Conservation (phyloP, 2,113 vertebrate species). For the Melanerpes formicivorus region DNA sequence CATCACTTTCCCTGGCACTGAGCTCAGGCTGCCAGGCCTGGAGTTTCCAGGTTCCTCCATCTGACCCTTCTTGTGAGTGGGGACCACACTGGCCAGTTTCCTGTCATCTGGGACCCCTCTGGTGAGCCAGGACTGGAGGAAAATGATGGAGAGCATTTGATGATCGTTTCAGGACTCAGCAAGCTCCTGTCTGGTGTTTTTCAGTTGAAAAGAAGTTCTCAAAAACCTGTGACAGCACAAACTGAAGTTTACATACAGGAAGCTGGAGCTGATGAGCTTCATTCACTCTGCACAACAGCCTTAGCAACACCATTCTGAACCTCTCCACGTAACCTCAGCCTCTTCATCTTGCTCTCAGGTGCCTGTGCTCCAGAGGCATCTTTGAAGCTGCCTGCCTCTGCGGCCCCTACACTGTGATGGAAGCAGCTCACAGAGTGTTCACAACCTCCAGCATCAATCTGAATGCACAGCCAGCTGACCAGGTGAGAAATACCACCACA, state of each 20-base stretch:
- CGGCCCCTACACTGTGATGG: background rate
- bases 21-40: too few species aligned
- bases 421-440: background rate
- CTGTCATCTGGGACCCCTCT: too few species aligned
- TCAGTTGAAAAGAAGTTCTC: background rate
- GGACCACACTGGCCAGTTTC: too few species aligned
- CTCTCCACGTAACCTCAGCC: rapidly evolving
- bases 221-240: background rate
- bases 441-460: background rate
- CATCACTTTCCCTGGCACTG: too few species aligned
- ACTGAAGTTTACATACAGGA: background rate
- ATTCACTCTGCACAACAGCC: background rate
- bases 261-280: background rate
- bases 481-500: background rate
- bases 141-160: too few species aligned
- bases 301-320: background rate
- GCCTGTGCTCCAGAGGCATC: rapidly evolving
- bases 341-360: too few species aligned
- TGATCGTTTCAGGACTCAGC: background rate
- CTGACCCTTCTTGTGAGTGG: too few species aligned
- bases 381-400: background rate
- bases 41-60: too few species aligned
- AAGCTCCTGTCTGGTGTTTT: background rate
- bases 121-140: too few species aligned
- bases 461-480: background rate